These are phyloP conservation scores for Hofmannophila pseudospretella DNA, from an alignment of 2,888 invertebrate species.

Conservation along the genomic window DNA sequence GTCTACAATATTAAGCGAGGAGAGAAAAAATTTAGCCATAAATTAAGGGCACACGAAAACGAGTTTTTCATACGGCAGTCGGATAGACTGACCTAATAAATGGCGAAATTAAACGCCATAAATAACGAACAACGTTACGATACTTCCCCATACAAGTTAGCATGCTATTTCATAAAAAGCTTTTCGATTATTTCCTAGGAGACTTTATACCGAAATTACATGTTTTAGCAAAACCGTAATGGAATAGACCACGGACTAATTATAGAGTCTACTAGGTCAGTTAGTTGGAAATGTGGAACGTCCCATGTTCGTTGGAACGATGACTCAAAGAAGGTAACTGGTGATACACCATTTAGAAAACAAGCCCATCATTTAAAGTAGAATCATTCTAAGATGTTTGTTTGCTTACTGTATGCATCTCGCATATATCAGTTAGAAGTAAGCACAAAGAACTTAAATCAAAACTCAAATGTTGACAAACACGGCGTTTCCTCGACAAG, in stretches of 20 bases:
- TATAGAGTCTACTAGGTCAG: too few species aligned
- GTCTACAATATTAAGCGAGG: conserved; percentile 38
- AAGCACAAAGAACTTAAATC: neutral
- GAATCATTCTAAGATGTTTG: too few species aligned
- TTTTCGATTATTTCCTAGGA: conserved; percentile 4
- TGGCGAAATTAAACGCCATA: conserved; percentile 71
- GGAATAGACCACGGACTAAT: too few species aligned
- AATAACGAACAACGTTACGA: conserved; percentile 45
- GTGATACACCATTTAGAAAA: too few species aligned
- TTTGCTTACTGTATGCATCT: too few species aligned
- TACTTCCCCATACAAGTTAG: conserved; percentile 15
- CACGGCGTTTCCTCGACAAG: neutral
- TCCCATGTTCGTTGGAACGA: too few species aligned
- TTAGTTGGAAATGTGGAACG: too few species aligned
- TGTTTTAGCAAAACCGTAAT: too few species aligned
- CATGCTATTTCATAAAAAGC: conserved; percentile 6
- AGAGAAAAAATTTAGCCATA: conserved; percentile 64
- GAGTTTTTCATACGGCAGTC: conserved; percentile 66
- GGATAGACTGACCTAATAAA: conserved; percentile 57
- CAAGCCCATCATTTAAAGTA: too few species aligned
- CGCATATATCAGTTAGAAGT: neutral
- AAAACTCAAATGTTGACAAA: neutral
- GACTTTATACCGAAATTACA: too few species aligned
- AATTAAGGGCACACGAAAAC: conserved; percentile 59
- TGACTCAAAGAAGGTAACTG: too few species aligned